Evolutionary conservation across 2,888 invertebrate genomes (phyloP).

Genomic region (Orchesellides sinensis): DNA sequence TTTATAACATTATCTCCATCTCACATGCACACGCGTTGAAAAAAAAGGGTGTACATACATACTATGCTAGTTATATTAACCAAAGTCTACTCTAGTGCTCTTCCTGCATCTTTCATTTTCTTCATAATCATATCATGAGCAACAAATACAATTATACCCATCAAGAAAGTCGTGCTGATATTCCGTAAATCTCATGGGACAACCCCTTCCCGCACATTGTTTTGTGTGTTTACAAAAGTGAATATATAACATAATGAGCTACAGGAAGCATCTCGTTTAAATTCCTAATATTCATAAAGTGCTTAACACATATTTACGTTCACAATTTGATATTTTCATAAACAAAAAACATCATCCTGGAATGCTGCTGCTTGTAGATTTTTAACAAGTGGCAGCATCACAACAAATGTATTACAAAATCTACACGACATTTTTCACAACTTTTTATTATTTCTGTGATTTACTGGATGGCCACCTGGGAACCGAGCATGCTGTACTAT

Average conservation of each 20-base stretch:
- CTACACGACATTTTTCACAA: slow-evolving; percentile 39
- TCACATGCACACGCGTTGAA: no score
- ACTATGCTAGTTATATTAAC: no score
- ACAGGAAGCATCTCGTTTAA: slow-evolving; percentile 8
- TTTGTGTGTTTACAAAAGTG: slow-evolving; percentile 17
- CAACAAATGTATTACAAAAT: not conserved
- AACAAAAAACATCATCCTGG: not conserved
- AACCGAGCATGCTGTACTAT: slow-evolving; percentile 31
- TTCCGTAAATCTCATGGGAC: slow-evolving; percentile 40
- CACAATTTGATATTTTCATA: not conserved
- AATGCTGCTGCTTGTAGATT: not conserved
- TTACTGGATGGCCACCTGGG: slow-evolving; percentile 70
- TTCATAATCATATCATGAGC: no score
- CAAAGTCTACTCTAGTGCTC: not conserved
- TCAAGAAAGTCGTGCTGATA: slow-evolving; percentile 34
- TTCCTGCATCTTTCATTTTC: not conserved
- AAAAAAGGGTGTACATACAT: not conserved
- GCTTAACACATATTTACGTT: slow-evolving; percentile 17
- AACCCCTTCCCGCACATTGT: slow-evolving; percentile 6
- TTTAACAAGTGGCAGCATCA: not conserved
- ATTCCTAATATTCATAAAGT: slow-evolving; percentile 11
- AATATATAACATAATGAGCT: not conserved
- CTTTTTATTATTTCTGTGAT: slow-evolving; percentile 59
- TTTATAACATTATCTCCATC: no score
- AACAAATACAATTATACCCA: no score